Evolutionary conservation across 2,113 vertebrate species (phyloP).

Genomic region (Xerus inauris): DNA sequence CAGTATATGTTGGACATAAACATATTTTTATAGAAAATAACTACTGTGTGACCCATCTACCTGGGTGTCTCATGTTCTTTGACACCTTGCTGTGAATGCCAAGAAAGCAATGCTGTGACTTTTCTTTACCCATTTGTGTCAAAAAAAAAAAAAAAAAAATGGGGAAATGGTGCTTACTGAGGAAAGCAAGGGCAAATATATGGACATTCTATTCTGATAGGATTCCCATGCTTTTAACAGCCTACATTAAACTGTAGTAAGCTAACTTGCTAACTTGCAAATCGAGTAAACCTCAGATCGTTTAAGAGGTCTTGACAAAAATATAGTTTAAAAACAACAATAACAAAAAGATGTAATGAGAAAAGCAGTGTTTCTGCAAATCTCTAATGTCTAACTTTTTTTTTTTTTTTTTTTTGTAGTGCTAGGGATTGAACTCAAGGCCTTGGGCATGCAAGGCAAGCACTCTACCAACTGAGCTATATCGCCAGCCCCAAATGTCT

Average conservation of each 20-base stretch:
- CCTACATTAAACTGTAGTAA: neutral
- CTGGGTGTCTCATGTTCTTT: neutral
- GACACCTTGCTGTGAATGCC: neutral
- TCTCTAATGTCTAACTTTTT: no score
- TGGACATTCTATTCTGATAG: neutral
- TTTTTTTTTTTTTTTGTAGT: no score
- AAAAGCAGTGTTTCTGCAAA: neutral
- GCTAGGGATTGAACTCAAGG: no score
- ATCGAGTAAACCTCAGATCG: neutral
- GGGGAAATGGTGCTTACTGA: neutral
- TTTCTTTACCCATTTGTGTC: neutral
- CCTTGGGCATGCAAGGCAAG: no score
- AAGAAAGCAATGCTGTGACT: neutral
- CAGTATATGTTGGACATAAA: neutral
- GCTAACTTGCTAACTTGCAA: neutral
- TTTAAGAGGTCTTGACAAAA: slow-evolving; percentile 1
- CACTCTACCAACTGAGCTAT: no score
- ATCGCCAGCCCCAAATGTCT: no score
- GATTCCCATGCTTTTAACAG: neutral
- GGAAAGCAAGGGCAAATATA: neutral
- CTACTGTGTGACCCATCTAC: neutral
- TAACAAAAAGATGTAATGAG: neutral
- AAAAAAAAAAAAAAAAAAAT: no score
- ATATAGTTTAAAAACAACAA: neutral
- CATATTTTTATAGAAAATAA: slow-evolving; percentile 46